Evolutionary conservation across 2,113 vertebrate species (phyloP), one percentile per base, ranked within the genome.

Genomic region (Alaudala cheleensis): DNA sequence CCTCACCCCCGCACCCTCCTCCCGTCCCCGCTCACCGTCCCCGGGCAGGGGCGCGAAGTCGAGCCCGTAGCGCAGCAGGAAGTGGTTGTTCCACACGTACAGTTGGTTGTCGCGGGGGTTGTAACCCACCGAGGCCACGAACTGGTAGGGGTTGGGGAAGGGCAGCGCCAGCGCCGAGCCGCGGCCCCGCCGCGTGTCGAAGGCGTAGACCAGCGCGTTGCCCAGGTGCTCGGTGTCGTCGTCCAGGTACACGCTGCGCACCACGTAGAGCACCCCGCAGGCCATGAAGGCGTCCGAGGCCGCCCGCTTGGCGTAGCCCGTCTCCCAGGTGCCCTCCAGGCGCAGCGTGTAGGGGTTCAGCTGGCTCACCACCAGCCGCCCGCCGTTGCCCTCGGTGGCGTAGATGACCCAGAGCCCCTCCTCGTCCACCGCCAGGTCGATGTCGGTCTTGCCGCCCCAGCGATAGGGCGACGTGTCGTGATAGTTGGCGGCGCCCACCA

Each of bases 261-360:
- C 97, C 3, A 99, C 99, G 23, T 99, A 99, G 10, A 99, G 98
- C 1, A 94, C 92, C 6, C 99, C 99, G 6, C 99, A 99, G 0
- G 99, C 99, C 99, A 99, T 99, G 98, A 99, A 99, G 91, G 99
- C 99, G 7, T 99, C 99, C 94, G 99, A 99, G 0, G 99, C 99
- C 5, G 99, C 98, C 5, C 99, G 98, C 92, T 99, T 99, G 97
- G 99, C 99, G 14, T 99, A 99, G 74, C 97, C 98, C 0, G 99
- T 99, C 86, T 99, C 99, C 99, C 99, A 99, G 0, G 99, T 99
- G 66, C 99, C 99, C 96, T 99, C 99, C 14, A 99, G 99, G 25
- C 99, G 99, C 53, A 99, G 97, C 0, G 99, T 99, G 97, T 99
- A 99, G 3, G 99, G 99, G 95, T 99, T 99, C 49, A 99, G 99